A percentile compares a stretch with the other conserved stretches of the same genome.
Conservation (phyloP, 2,113 vertebrate species). For the Fregetta grallaria region DNA sequence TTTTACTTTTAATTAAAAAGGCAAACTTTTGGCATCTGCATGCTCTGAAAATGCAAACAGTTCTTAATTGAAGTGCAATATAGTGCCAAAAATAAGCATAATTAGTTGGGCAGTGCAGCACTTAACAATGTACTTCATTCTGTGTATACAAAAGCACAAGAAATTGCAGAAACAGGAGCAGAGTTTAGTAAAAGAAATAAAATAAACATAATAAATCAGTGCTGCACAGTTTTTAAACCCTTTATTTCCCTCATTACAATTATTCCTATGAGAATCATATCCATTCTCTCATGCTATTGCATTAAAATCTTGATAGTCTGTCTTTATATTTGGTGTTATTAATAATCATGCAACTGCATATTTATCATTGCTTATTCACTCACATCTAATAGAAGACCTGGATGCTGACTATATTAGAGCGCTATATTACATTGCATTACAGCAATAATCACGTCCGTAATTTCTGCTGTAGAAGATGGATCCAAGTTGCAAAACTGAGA, state of each 20-base stretch:
- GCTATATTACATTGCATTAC: not conserved
- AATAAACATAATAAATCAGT: not conserved
- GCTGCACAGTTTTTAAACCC: not conserved
- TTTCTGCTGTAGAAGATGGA: not conserved
- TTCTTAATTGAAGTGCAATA: conserved; percentile 62
- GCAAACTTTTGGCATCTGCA: conserved; percentile 51
- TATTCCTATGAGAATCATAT: not conserved
- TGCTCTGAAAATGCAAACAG: conserved; percentile 51
- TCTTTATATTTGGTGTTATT: not conserved
- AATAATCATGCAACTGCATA: not conserved
- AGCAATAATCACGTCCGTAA: not conserved
- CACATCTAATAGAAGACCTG: not conserved
- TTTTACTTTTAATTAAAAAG: conserved; percentile 71
- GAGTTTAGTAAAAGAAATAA: not conserved
- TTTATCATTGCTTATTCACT: not conserved
- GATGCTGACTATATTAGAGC: not conserved
- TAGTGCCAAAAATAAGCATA: conserved; percentile 42
- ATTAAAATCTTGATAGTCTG: not conserved
- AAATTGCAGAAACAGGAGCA: not conserved
- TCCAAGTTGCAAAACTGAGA: not conserved
- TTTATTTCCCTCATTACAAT: not conserved
- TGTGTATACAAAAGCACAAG: not conserved
- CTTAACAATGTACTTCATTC: not conserved
- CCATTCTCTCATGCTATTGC: not conserved
- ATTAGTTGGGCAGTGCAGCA: not conserved